phyloP scores from a whole-genome alignment of 1,140 invertebrate species.

The Halesus radiatus region DNA sequence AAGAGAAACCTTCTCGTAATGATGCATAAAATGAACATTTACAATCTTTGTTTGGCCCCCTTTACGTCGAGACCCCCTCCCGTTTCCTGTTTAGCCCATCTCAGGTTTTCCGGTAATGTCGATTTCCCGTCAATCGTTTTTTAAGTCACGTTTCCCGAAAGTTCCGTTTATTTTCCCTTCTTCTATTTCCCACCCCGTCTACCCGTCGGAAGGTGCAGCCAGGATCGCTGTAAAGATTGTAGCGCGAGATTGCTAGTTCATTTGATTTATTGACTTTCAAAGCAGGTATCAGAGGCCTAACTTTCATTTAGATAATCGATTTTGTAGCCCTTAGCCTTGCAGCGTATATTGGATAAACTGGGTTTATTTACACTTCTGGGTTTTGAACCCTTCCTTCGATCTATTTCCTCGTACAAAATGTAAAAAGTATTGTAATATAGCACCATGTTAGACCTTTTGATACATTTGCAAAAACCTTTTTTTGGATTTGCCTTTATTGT shows the following conservation, averaged over 20 bases:
- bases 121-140: constrained; percentile 47
- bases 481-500: no score
- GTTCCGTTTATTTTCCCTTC: constrained; percentile 29
- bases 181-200: constrained; percentile 14
- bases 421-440: neutral
- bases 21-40: constrained; percentile 51
- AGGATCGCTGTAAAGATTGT: constrained; percentile 38
- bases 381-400: neutral
- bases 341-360: neutral
- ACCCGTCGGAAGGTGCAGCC: constrained; percentile 13
- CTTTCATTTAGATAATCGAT: constrained; percentile 42
- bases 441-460: neutral
- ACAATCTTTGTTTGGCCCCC: constrained; percentile 48
- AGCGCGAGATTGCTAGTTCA: constrained; percentile 45
- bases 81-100: constrained; percentile 30
- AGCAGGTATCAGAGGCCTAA: constrained; percentile 17
- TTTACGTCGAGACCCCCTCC: constrained; percentile 3
- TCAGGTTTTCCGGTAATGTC: constrained; percentile 37
- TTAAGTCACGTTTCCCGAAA: constrained; percentile 48
- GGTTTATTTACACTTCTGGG: neutral
- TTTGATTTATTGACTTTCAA: constrained; percentile 52
- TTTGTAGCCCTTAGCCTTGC: neutral
- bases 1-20: constrained; percentile 20
- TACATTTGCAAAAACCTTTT: no score
- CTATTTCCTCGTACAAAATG: neutral